Conservation (phyloP, 2,797 vertebrate species). For the Neosalanx taihuensis region DNA sequence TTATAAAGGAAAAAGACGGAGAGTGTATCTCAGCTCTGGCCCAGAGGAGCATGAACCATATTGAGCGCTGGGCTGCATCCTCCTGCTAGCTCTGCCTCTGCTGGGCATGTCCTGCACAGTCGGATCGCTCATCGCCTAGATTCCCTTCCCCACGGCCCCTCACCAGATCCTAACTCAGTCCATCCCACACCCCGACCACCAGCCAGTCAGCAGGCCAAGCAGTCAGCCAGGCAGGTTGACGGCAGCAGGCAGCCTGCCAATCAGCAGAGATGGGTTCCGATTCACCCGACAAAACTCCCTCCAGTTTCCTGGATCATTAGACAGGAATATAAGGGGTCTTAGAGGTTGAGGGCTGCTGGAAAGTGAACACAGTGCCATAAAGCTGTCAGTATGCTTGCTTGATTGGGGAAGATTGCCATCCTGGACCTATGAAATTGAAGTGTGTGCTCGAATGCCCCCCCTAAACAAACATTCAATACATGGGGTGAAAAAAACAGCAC, state of each 20-base stretch:
- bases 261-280: conserved; percentile 33
- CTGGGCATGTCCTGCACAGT: conserved; percentile 56
- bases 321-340: background rate
- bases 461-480: too few relatives aligned
- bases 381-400: background rate
- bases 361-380: background rate
- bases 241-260: conserved; percentile 63
- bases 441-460: too few relatives aligned
- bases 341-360: background rate
- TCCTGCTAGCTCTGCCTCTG: conserved; percentile 42
- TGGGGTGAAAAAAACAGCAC: too few relatives aligned
- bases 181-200: conserved; percentile 50
- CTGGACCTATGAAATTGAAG: too few relatives aligned
- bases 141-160: conserved; percentile 65
- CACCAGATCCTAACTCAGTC: conserved; percentile 72
- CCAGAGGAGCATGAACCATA: conserved; percentile 58
- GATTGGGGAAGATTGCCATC: too few relatives aligned
- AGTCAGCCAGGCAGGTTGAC: conserved; percentile 51
- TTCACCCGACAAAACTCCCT: conserved; percentile 20
- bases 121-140: conserved; percentile 65
- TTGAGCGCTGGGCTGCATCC: background rate
- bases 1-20: conserved; percentile 56
- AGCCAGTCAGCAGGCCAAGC: conserved; percentile 55
- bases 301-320: conserved; percentile 20
- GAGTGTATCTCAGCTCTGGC: conserved; percentile 54